These are phyloP conservation scores for Odontomachus brunneus DNA, from an alignment of 1,140 invertebrate species.

Conservation along the genomic window DNA sequence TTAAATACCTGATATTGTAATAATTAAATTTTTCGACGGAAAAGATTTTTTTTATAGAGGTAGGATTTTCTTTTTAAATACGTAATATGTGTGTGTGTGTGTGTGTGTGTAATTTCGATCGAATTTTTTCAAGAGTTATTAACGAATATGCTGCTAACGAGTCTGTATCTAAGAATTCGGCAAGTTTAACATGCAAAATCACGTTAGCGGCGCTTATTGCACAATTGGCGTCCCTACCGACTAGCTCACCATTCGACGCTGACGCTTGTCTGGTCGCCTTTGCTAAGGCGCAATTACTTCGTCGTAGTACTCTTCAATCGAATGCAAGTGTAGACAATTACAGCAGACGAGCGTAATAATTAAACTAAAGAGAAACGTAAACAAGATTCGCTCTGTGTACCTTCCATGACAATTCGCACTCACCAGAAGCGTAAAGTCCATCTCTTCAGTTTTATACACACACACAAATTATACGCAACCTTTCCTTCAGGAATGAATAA, in stretches of 20 bases:
- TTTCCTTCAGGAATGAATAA: background rate
- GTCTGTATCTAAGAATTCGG: background rate
- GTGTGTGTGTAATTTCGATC: no score
- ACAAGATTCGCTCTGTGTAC: background rate
- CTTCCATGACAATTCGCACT: background rate
- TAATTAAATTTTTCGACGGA: no score
- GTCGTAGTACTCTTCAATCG: background rate
- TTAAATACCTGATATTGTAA: background rate
- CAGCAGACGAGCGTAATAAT: background rate
- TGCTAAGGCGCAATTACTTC: slow-evolving; percentile 38
- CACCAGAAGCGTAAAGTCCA: background rate
- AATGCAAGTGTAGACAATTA: slow-evolving; percentile 24
- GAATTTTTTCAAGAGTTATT: background rate
- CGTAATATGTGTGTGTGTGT: no score
- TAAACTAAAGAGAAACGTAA: background rate
- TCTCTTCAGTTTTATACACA: background rate
- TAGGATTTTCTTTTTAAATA: background rate
- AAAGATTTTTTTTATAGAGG: background rate
- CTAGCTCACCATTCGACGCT: background rate
- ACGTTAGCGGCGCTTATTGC: background rate
- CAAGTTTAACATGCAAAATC: background rate
- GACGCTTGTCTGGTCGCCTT: slow-evolving; percentile 12
- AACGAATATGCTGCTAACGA: background rate
- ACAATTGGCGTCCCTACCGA: slow-evolving; percentile 6
- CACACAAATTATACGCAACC: no score